phyloP scores from a whole-genome alignment of 2,888 invertebrate species.

The Chymomyza amoena region DNA sequence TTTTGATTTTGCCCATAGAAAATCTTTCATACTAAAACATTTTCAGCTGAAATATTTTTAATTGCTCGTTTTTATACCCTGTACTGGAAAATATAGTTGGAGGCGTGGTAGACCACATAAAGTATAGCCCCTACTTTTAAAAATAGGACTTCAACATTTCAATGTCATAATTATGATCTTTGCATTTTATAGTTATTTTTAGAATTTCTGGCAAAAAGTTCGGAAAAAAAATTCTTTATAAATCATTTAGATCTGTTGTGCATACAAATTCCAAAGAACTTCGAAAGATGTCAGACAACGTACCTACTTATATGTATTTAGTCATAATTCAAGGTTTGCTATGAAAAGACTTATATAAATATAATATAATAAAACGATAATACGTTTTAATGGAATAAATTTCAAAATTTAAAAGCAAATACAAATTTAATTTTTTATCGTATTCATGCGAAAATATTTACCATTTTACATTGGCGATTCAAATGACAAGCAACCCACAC shows the following conservation, averaged over 20 bases:
- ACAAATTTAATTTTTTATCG: no score
- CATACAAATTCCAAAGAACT: constrained; percentile 61
- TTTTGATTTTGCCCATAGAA: no score
- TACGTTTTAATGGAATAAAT: no score
- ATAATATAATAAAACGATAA: neutral
- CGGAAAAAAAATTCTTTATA: constrained; percentile 57
- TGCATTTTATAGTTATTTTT: constrained; percentile 49
- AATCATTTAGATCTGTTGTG: constrained; percentile 49
- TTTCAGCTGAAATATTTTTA: no score
- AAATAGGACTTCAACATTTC: constrained; percentile 28
- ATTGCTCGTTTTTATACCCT: no score
- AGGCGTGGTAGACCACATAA: no score
- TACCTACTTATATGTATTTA: constrained; percentile 59
- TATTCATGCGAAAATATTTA: no score
- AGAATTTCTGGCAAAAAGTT: neutral
- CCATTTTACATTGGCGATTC: constrained; percentile 47
- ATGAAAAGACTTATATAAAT: neutral
- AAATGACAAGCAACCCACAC: constrained; percentile 52
- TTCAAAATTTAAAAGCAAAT: no score
- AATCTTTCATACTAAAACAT: no score
- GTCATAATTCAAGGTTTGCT: neutral
- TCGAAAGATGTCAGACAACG: constrained; percentile 42
- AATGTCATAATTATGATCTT: constrained; percentile 60
- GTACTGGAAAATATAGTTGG: no score
- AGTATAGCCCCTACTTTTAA: neutral